Evolutionary conservation across 2,888 invertebrate species (phyloP).

Genomic region (Cheilosia vernalis): DNA sequence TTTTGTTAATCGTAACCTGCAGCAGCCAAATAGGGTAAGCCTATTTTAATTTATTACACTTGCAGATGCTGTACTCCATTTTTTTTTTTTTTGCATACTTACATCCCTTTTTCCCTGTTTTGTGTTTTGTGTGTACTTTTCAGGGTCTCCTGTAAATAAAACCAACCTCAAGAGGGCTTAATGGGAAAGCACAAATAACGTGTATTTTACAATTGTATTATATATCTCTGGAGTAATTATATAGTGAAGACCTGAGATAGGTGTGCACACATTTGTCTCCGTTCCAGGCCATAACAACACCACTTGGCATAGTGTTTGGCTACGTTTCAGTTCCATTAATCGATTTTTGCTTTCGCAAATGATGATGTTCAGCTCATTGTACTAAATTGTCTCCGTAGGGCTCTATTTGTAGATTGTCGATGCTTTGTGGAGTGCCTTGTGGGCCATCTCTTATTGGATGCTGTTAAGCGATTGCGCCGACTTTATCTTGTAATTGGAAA

Average conservation of each 20-base stretch:
- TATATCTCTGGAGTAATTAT: constrained; percentile 57
- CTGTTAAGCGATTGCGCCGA: neutral
- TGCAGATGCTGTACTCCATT: constrained; percentile 25
- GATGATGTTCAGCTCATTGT: constrained; percentile 30
- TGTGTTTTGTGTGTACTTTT: neutral
- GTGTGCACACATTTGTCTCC: constrained; percentile 50
- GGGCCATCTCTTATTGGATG: neutral
- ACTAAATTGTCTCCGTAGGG: neutral
- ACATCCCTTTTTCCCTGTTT: neutral
- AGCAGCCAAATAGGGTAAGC: constrained; percentile 40
- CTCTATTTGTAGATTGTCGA: neutral
- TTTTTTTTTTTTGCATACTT: neutral
- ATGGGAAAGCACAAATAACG: constrained; percentile 4
- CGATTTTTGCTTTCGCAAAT: constrained; percentile 53
- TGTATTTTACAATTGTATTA: constrained; percentile 30
- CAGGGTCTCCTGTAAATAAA: constrained; percentile 4
- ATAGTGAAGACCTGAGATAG: constrained; percentile 42
- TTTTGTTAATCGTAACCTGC: constrained; percentile 8
- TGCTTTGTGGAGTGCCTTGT: neutral
- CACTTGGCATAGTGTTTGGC: constrained; percentile 64
- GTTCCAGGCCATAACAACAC: constrained; percentile 44
- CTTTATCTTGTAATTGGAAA: neutral
- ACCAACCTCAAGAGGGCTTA: constrained; percentile 1
- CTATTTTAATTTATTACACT: constrained; percentile 38
- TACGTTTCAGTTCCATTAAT: constrained; percentile 50